Conservation (phyloP, 2,888 invertebrate genomes). For the Nezara viridula region DNA sequence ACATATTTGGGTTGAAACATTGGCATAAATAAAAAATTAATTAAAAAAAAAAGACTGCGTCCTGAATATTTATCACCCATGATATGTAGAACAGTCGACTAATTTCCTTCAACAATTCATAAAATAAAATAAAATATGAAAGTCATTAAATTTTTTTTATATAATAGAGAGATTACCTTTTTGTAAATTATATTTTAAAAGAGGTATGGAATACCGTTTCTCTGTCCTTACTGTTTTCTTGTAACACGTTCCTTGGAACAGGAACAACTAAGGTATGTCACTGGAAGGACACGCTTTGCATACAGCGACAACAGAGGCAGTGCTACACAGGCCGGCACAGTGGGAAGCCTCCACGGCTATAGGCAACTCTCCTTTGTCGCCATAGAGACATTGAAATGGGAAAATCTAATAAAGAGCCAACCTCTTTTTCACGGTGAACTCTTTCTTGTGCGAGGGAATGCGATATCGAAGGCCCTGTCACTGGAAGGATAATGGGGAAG, state of each 20-base stretch:
- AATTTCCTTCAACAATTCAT: too few species aligned
- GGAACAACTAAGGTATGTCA: background rate
- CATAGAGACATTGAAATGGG: conserved; percentile 57
- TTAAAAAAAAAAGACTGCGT: too few species aligned
- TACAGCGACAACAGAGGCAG: background rate
- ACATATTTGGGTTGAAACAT: too few species aligned
- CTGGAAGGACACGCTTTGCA: conserved; percentile 40
- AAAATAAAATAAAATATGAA: too few species aligned
- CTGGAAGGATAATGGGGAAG: background rate
- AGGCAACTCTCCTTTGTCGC: conserved; percentile 25
- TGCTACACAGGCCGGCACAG: background rate
- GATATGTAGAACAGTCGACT: too few species aligned
- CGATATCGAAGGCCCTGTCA: background rate
- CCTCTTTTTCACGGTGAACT: conserved; percentile 53
- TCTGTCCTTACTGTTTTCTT: background rate
- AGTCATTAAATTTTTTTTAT: too few species aligned
- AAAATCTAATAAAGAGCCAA: conserved; percentile 56
- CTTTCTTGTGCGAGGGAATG: conserved; percentile 23
- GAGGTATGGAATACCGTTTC: background rate
- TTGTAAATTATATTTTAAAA: too few species aligned
- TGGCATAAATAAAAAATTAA: too few species aligned
- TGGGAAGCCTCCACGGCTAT: conserved; percentile 5
- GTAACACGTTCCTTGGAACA: background rate
- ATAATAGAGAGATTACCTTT: too few species aligned
- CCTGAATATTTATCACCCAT: too few species aligned